phyloP scores from a whole-genome alignment of 92 coral and sea anemone genomes.

The Chrysogorgia sp. region DNA sequence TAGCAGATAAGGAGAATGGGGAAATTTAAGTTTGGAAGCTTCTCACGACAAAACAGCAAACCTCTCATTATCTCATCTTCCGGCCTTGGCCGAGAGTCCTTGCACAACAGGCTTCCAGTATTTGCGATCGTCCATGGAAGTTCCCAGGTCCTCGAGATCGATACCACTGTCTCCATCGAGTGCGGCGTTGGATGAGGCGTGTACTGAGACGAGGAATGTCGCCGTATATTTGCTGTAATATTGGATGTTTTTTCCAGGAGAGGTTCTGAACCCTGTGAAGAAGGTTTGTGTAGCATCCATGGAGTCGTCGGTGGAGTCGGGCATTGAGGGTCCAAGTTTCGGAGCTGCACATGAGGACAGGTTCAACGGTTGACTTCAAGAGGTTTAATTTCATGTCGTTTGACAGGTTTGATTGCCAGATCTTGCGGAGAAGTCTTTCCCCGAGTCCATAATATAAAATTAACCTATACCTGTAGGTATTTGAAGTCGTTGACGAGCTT shows the following conservation, averaged over 20 bases:
- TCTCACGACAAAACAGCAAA: too few relatives aligned
- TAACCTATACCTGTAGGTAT: neutral
- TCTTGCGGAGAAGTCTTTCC: neutral
- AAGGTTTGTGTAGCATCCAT: constrained; percentile 31
- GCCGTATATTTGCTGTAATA: too few relatives aligned
- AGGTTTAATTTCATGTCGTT: constrained; percentile 39
- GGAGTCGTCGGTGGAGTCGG: constrained; percentile 16
- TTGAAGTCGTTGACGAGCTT: neutral
- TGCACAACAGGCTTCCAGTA: neutral
- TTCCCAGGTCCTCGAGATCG: constrained; percentile 2
- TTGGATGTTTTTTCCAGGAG: too few relatives aligned
- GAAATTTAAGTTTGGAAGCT: too few relatives aligned
- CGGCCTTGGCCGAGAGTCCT: neutral
- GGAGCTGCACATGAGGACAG: constrained; percentile 27
- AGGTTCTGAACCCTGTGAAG: too few relatives aligned
- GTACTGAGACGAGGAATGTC: too few relatives aligned
- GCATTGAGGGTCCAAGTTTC: constrained; percentile 33
- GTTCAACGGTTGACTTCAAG: constrained; percentile 3
- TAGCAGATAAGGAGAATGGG: too few relatives aligned
- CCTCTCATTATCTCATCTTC: too few relatives aligned
- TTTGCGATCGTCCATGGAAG: neutral
- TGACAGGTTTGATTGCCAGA: constrained; percentile 32
- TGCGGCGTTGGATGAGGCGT: too few relatives aligned
- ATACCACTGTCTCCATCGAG: neutral
- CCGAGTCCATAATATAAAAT: constrained; percentile 2